These are phyloP conservation scores for Oegoconia quadripuncta DNA, from an alignment of 2,888 invertebrate species.

Conservation along the genomic window DNA sequence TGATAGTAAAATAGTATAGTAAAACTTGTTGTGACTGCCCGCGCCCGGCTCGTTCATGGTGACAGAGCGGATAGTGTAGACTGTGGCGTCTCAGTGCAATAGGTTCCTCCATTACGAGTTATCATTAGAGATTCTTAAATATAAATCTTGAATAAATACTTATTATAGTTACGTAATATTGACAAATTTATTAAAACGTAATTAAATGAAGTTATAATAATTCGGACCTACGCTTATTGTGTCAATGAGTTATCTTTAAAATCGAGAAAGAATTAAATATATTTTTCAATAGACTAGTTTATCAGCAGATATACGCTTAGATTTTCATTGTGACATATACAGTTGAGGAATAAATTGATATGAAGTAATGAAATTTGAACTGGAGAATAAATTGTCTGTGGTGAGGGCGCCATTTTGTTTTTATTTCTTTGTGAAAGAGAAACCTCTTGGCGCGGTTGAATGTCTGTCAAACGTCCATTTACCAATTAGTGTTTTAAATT, in stretches of 20 bases:
- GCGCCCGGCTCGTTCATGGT: no score
- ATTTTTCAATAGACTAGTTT: constrained; percentile 56
- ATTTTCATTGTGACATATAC: constrained; percentile 49
- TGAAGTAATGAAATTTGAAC: constrained; percentile 23
- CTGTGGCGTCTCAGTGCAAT: constrained; percentile 38
- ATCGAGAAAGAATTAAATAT: constrained; percentile 39
- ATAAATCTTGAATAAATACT: constrained; percentile 20
- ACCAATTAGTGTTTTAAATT: constrained; percentile 56
- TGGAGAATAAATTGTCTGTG: constrained; percentile 1
- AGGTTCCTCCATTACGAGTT: constrained; percentile 19
- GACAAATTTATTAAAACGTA: constrained; percentile 24
- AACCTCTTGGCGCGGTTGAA: constrained; percentile 28
- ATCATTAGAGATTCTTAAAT: no score
- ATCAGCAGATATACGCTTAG: constrained; percentile 44
- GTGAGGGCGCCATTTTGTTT: constrained; percentile 14
- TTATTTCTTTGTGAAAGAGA: constrained; percentile 15
- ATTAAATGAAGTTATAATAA: constrained; percentile 25
- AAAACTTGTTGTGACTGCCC: no score
- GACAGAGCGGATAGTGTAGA: not conserved
- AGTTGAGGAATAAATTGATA: constrained; percentile 64
- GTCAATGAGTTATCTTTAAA: constrained; percentile 45
- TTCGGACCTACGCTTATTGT: constrained; percentile 53
- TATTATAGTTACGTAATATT: constrained; percentile 28
- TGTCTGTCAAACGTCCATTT: constrained; percentile 65
- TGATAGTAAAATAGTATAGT: no score